Conservation (phyloP, 2,888 invertebrate genomes). For the Dorcus parallelipipedus region DNA sequence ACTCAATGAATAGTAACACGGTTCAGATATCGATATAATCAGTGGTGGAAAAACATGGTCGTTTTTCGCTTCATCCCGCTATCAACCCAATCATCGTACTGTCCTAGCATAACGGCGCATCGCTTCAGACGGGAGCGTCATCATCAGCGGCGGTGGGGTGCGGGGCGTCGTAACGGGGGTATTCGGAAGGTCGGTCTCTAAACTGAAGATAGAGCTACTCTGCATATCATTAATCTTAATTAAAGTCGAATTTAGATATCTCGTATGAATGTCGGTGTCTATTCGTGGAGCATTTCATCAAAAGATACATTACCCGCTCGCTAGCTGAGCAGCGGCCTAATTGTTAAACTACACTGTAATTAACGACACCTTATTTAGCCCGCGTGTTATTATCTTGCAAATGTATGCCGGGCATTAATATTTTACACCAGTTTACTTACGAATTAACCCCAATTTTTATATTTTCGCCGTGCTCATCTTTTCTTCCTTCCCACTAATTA, state of each 20-base stretch:
- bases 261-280: slow-evolving; percentile 45
- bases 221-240: slow-evolving; percentile 52
- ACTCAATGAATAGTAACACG: not conserved
- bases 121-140: slow-evolving; percentile 1
- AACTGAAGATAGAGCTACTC: slow-evolving; percentile 48
- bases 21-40: slow-evolving; percentile 6
- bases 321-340: slow-evolving; percentile 17
- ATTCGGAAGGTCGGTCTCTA: slow-evolving; percentile 39
- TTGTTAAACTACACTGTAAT: slow-evolving; percentile 17
- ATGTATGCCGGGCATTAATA: not conserved
- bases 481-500: slow-evolving; percentile 3
- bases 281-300: slow-evolving; percentile 40
- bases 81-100: slow-evolving; percentile 11
- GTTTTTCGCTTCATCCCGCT: slow-evolving; percentile 10
- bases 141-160: slow-evolving; percentile 11
- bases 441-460: not conserved
- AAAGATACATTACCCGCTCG: slow-evolving; percentile 32
- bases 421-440: not conserved
- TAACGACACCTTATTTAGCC: slow-evolving; percentile 13
- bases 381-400: not conserved
- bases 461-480: not conserved
- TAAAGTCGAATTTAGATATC: slow-evolving; percentile 50
- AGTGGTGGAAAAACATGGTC: slow-evolving; percentile 5
- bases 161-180: slow-evolving; percentile 14
- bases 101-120: slow-evolving; percentile 5